Percentiles rank a stretch among this genome's conserved stretches.
phyloP scores from a whole-genome alignment of 2,797 vertebrate genomes.

The Eulemur mongoz region DNA sequence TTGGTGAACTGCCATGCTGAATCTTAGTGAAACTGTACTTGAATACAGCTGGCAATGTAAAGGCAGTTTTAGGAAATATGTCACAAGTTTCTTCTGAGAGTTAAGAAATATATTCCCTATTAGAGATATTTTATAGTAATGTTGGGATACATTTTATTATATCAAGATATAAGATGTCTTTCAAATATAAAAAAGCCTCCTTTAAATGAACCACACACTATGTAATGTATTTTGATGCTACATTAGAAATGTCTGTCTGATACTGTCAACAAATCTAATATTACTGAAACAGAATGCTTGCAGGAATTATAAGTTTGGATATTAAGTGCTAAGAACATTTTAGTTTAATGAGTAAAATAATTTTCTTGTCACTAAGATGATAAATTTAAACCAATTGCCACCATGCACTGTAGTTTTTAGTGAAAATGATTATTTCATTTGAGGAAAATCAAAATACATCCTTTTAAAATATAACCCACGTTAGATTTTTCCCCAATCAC shows the following conservation, averaged over 20 bases:
- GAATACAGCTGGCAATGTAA: not conserved
- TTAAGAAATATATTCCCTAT: conserved; percentile 21
- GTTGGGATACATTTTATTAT: conserved; percentile 29
- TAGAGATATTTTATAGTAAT: conserved; percentile 45
- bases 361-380: conserved; percentile 56
- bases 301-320: conserved; percentile 50
- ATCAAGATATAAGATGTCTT: not conserved
- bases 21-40: conserved; percentile 34
- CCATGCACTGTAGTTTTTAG: not conserved
- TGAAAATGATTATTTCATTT: conserved; percentile 49
- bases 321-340: conserved; percentile 56
- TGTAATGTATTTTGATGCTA: not conserved
- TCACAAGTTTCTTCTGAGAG: not conserved
- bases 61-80: conserved; percentile 38
- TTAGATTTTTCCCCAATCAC: not conserved
- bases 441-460: conserved; percentile 18
- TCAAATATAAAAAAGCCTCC: not conserved
- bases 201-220: not conserved
- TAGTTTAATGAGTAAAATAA: conserved; percentile 61
- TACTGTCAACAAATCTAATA: conserved; percentile 62
- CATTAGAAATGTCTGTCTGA: not conserved
- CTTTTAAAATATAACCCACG: not conserved
- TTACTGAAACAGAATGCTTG: conserved; percentile 37
- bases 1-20: conserved; percentile 35
- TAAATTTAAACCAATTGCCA: conserved; percentile 59